These are phyloP conservation scores for Ostrea denselamellosa DNA, from an alignment of 1,140 invertebrate species.

Conservation along the genomic window DNA sequence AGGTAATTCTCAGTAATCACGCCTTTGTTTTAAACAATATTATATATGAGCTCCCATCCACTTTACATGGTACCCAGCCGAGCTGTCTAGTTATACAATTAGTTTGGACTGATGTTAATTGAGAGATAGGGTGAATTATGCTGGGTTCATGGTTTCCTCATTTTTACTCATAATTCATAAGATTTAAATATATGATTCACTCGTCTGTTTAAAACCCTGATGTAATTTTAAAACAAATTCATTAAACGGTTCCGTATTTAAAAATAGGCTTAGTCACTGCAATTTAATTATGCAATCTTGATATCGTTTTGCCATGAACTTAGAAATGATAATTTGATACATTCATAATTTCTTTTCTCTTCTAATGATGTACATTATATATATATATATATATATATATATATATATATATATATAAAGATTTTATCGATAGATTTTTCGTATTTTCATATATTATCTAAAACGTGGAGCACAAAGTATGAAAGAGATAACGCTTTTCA, in stretches of 20 bases:
- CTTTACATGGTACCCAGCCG: background rate
- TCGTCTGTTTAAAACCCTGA: background rate
- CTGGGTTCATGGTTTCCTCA: slow-evolving; percentile 8
- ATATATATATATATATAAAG: background rate
- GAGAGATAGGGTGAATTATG: background rate
- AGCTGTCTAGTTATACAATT: slow-evolving; percentile 1
- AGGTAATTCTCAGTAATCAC: background rate
- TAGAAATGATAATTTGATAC: background rate
- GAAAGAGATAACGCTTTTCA: background rate
- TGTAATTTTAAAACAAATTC: slow-evolving; percentile 13
- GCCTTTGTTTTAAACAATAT: slow-evolving; percentile 12
- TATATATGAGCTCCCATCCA: slow-evolving; percentile 12
- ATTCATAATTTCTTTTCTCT: background rate
- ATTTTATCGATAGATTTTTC: background rate
- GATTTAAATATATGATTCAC: slow-evolving; percentile 4
- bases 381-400: no score
- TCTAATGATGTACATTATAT: background rate
- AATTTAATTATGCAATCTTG: background rate
- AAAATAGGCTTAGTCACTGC: slow-evolving; percentile 6
- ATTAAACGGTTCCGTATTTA: background rate
- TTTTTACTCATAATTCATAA: slow-evolving; percentile 11
- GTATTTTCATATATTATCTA: background rate
- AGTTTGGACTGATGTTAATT: slow-evolving; percentile 20
- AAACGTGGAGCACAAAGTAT: background rate
- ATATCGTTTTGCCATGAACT: background rate